These are phyloP conservation scores for Tragopan temminckii DNA, from an alignment of 2,797 vertebrate genomes.

Conservation along the genomic window DNA sequence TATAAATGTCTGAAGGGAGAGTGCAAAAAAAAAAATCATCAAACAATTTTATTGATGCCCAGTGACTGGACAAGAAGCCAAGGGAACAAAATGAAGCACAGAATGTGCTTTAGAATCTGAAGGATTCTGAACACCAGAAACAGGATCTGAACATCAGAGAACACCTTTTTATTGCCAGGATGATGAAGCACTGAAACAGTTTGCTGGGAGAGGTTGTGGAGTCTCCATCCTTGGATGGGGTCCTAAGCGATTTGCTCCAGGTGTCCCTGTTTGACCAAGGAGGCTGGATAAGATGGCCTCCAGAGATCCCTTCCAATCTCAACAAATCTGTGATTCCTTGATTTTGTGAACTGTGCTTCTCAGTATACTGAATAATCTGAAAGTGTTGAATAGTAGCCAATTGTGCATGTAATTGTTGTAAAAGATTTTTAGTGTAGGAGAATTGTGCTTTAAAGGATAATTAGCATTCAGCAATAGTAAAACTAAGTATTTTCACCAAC, in stretches of 20 bases:
- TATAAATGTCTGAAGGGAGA: not conserved
- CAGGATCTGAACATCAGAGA: not conserved
- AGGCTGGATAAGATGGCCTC: too few species aligned
- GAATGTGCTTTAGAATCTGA: not conserved
- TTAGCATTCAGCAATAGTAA: not conserved
- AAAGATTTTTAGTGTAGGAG: not conserved
- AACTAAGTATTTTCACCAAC: not conserved
- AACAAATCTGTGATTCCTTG: not conserved
- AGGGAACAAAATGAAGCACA: not conserved
- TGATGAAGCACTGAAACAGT: not conserved
- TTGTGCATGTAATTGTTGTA: not conserved
- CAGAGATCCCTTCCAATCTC: not conserved
- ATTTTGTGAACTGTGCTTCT: not conserved
- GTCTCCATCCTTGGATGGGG: not conserved
- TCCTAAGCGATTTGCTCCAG: not conserved
- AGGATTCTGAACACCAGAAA: not conserved
- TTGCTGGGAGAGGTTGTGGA: not conserved
- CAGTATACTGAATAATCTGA: not conserved
- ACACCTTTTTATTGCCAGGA: not conserved
- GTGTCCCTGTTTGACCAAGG: not conserved
- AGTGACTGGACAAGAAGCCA: not conserved
- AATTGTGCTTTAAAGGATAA: not conserved
- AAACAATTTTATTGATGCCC: not conserved
- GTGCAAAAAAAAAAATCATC: not conserved
- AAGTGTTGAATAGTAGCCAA: not conserved